Base-by-base conservation (phyloP, 2,113 vertebrate genomes). In the Malurus alboscapulatus region DNA sequence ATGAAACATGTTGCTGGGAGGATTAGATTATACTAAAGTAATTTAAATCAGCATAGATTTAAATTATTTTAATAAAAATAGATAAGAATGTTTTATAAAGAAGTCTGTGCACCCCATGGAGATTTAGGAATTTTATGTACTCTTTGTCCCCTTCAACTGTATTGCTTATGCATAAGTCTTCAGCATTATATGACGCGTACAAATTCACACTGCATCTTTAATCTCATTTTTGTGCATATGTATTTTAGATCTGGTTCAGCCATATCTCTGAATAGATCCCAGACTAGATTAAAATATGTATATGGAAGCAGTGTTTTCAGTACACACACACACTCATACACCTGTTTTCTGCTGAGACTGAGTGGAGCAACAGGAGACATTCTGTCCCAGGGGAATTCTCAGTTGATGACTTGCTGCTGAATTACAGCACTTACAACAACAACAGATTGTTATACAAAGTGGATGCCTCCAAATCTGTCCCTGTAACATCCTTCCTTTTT, bases 21-120 rank as follows among this genome's bases (percentile, higher is more conserved):
- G 24, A 75, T 12, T 38, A 38, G 10, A 38, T 38, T 38, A 38
- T 38, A 38, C 38, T 38, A 38, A 38, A 38, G 38, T 38, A 38
- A 38, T 38, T 38, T 38, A 38, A 38, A 83, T 9, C 13, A 78
- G 1, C 25, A 71, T 3, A 58, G 11, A 42, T 59, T 53, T 88
- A 19, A 77, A 80, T 66, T 45, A 26, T 34, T 87, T 79, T 85
- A 61, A 55, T 71, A 57, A 71, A 90, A 83, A 42, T 51, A 0
- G 17, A 13, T 38, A 38, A 30, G 7, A 69, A 67, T 38, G 0
- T 57, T 92, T 65, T 51, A 50, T 1, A 0, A 19, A 45, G 9
- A 80, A 58, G 1, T n/a, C 18, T 61, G 16, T 45, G 53, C 45
- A 45, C 3, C 2, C 44, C 12, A 29, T 29, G 32, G 29, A 38